These are phyloP conservation scores for Hylia prasina DNA, from an alignment of 2,113 vertebrate genomes.

Conservation along the genomic window DNA sequence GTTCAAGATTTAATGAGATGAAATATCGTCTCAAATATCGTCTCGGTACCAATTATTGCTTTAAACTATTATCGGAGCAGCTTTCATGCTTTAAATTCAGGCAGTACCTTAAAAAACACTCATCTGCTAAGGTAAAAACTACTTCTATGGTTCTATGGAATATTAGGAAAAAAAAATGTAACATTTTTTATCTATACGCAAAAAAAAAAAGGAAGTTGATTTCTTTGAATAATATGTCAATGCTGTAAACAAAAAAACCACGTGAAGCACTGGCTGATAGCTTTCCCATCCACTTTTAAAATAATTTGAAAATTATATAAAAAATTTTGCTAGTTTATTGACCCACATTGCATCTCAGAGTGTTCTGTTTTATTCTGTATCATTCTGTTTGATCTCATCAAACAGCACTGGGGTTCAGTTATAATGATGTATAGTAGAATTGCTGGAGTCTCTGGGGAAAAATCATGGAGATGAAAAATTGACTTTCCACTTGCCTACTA, in stretches of 20 bases:
- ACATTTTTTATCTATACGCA: not conserved
- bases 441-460: not conserved
- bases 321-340: not conserved
- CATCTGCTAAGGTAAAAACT: not conserved
- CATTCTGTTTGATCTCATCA: not conserved
- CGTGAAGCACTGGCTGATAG: not conserved
- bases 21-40: not conserved
- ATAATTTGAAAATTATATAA: not conserved
- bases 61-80: not conserved
- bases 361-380: not conserved
- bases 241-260: not conserved
- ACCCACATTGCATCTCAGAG: not conserved
- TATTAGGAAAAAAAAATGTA: not conserved
- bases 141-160: not conserved
- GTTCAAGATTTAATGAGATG: not conserved
- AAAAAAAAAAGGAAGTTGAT: not conserved
- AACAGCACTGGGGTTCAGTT: not conserved
- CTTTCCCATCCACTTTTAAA: not conserved
- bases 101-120: not conserved
- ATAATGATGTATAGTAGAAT: not conserved
- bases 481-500: not conserved
- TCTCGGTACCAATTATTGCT: not conserved
- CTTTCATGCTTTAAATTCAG: not conserved
- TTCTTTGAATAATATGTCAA: not conserved
- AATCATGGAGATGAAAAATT: slow-evolving; percentile 1